These are phyloP conservation scores for Ophioderma brevispina DNA, from an alignment of 35 echinoderm and acorn worm genomes.

Conservation along the genomic window DNA sequence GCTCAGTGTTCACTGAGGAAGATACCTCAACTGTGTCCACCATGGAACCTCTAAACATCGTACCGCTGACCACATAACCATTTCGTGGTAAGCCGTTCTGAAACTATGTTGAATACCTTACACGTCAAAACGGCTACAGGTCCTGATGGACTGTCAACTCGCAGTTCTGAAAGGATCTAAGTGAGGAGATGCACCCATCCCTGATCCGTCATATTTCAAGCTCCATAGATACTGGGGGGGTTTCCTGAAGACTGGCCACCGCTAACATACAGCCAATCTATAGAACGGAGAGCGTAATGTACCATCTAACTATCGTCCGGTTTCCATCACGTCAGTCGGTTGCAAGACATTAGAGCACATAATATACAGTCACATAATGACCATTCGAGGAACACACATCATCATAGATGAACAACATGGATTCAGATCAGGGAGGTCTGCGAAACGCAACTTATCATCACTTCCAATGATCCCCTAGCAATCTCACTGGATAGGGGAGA, in stretches of 20 bases:
- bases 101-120: background rate
- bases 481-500: background rate
- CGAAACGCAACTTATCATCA: background rate
- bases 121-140: background rate
- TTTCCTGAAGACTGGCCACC: background rate
- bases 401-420: background rate
- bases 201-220: background rate
- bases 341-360: background rate
- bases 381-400: background rate
- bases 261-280: background rate
- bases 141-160: too few relatives aligned
- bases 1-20: background rate
- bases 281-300: background rate
- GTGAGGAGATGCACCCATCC: background rate
- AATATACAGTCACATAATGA: background rate
- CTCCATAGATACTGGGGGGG: background rate
- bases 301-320: too few relatives aligned
- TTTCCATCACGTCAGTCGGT: too few relatives aligned
- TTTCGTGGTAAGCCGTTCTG: background rate
- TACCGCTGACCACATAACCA: background rate
- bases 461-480: background rate
- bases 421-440: background rate
- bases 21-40: too few relatives aligned
- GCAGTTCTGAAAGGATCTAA: too few relatives aligned
- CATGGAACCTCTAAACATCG: background rate